These are phyloP conservation scores for Adelosebastes latens DNA, from an alignment of 2,797 vertebrate genomes.

Conservation along the genomic window DNA sequence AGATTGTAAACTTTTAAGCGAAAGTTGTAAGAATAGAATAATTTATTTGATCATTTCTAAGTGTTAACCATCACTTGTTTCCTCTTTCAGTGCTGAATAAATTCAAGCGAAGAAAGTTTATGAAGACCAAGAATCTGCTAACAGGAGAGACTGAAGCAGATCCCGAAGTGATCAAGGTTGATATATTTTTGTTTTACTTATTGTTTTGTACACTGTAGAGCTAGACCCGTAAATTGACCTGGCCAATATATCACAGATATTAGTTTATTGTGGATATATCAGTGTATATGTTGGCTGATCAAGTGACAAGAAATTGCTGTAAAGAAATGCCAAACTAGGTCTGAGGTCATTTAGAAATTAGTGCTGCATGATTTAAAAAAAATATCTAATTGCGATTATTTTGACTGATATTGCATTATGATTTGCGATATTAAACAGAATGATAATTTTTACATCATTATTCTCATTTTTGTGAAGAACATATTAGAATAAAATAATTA, in stretches of 20 bases:
- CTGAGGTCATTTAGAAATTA: neutral
- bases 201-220: neutral
- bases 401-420: too few relatives aligned
- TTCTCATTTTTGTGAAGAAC: too few relatives aligned
- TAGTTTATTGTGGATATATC: neutral
- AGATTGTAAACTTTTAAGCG: neutral
- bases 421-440: too few relatives aligned
- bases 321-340: neutral
- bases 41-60: neutral
- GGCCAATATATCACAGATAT: neutral
- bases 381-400: too few relatives aligned
- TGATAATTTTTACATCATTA: too few relatives aligned
- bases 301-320: neutral
- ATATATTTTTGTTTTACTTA: neutral
- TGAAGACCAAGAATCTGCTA: slow-evolving; percentile 96
- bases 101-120: slow-evolving; percentile 92
- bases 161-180: slow-evolving; percentile 81
- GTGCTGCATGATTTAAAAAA: too few relatives aligned
- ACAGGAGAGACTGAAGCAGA: slow-evolving; percentile 95
- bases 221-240: neutral
- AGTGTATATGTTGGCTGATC: neutral
- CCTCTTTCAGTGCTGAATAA: slow-evolving; percentile 92
- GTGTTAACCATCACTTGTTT: neutral
- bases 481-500: too few relatives aligned
- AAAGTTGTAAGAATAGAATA: neutral